Conservation (phyloP, 2,113 vertebrate genomes). For the Chloebia gouldiae region DNA sequence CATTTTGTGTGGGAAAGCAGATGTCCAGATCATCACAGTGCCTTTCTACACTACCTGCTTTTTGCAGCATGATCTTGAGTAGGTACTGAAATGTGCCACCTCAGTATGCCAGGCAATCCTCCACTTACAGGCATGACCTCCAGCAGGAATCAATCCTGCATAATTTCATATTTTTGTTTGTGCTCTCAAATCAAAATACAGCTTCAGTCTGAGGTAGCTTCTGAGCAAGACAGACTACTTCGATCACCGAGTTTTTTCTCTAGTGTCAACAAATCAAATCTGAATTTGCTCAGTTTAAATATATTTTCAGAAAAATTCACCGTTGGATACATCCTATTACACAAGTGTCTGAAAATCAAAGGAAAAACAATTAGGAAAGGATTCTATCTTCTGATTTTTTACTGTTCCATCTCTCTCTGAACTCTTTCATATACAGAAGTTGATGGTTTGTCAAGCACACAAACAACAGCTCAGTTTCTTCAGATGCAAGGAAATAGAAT, state of each 20-base stretch:
- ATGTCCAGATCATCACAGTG: not conserved
- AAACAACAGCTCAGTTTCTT: slow-evolving; percentile 17
- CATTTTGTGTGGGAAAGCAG: not conserved
- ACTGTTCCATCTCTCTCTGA: not conserved
- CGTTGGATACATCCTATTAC: not conserved
- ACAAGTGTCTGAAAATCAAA: slow-evolving; percentile 4
- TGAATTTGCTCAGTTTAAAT: slow-evolving; percentile 6
- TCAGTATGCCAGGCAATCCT: not conserved
- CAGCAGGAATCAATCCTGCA: not conserved
- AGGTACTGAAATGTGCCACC: not conserved
- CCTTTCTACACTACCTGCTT: not conserved
- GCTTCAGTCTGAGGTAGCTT: not conserved
- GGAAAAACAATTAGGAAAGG: slow-evolving; percentile 1
- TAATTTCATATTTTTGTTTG: not conserved
- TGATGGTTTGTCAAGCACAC: slow-evolving; percentile 22
- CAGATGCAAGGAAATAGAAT: not conserved
- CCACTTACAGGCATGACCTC: not conserved
- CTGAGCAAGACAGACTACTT: not conserved
- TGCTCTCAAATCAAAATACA: not conserved
- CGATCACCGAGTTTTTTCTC: not conserved
- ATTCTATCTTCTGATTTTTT: not conserved
- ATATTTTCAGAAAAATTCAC: slow-evolving; percentile 9
- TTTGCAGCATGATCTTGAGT: not conserved
- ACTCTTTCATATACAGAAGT: not conserved
- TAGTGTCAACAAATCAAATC: not conserved